phyloP scores from a whole-genome alignment of 2,888 invertebrate species.

The Limnephilus lunatus region DNA sequence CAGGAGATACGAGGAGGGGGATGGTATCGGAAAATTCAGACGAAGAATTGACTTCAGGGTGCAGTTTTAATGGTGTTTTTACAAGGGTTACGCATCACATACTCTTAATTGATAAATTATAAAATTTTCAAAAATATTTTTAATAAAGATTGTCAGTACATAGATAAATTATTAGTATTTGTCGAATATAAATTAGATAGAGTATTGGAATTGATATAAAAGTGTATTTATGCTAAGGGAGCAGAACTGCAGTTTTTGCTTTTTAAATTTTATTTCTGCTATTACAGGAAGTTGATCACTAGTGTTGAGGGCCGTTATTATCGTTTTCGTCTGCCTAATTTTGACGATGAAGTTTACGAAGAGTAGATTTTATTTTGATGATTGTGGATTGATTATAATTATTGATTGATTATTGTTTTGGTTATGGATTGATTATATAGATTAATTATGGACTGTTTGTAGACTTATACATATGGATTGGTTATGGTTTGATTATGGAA shows the following conservation, averaged over 20 bases:
- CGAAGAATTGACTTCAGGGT: background rate
- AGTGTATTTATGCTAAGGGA: too few species aligned
- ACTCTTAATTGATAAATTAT: background rate
- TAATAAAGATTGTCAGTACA: too few species aligned
- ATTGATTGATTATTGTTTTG: background rate
- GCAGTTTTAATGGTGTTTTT: background rate
- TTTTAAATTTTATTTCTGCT: too few species aligned
- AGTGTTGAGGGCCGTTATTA: background rate
- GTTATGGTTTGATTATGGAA: background rate
- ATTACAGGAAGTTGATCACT: background rate
- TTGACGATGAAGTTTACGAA: background rate
- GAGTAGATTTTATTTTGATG: too few species aligned
- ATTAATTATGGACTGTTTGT: too few species aligned
- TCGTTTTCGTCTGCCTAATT: background rate
- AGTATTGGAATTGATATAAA: background rate
- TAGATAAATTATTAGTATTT: background rate
- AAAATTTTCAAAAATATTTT: too few species aligned
- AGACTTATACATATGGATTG: too few species aligned
- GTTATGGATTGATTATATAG: background rate
- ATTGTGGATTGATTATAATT: background rate
- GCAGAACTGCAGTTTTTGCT: too few species aligned
- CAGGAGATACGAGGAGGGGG: background rate
- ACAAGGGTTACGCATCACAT: background rate
- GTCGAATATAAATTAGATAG: background rate
- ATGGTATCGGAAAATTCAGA: background rate